Evolutionary conservation across 2,113 vertebrate genomes (phyloP), one percentile per base, ranked within the genome.

Genomic region (Anthoscopus minutus): DNA sequence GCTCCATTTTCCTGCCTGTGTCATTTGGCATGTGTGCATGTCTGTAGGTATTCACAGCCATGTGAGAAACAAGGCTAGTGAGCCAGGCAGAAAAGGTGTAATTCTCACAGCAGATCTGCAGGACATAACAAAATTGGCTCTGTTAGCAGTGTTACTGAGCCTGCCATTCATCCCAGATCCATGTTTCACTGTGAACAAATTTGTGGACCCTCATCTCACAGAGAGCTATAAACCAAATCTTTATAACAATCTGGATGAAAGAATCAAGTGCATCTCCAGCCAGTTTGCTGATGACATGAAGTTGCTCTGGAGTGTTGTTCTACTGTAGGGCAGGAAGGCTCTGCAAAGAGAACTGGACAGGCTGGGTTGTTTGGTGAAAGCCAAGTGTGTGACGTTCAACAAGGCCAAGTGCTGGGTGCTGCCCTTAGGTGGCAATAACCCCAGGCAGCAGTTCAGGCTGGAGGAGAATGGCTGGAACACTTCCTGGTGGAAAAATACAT

Each of bases 391-490:
- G 71, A 65, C 4, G 8, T 47, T 71, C 30, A 65, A 53, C 5
- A 53, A 33, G 13, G 15, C 5, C 30, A 28, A 28, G 7, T 42
- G 4, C 38, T 16, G 10, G 2, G 7, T 58, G 25, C 28, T 35
- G 18, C 18, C 4, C 15, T 27, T 35, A 8, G 12, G 15, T 64
- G 12, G 9, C 50, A 53, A 15, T 5, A 62, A 35, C 4, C 2
- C 25, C 70, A 47, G 5, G 4, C 13, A 64, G 2, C 0, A 3
- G 5, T 25, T 27, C 33, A 16, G 42, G 17, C 7, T 27, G 13
- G 13, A 10, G 4, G 4, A 69, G 28, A 86, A 35, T 10, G 14
- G 5, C 20, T 86, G 33, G 62, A 70, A 69, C 23, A 8, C 3
- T 62, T 20, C 17, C 24, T 20, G 12, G 4, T 4, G 4, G 35